These are phyloP conservation scores for Andrena cerasifolii DNA, from an alignment of 1,140 invertebrate genomes.

Conservation along the genomic window DNA sequence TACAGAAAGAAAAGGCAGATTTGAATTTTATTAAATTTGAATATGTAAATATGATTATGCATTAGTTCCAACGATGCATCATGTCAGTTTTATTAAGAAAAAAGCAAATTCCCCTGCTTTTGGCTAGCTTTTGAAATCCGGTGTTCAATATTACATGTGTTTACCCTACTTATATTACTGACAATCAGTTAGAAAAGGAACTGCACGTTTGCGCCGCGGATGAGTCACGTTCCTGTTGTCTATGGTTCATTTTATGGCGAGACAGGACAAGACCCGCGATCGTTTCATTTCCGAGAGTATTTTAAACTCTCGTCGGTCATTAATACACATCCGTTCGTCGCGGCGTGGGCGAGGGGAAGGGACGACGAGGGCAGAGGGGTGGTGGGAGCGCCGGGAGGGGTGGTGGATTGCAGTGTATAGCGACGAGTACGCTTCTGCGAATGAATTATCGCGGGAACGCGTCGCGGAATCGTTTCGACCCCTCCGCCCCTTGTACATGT, in stretches of 20 bases:
- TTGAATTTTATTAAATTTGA: too few relatives aligned
- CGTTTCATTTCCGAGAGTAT: slow-evolving; percentile 62
- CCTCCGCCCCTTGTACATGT: slow-evolving; percentile 26
- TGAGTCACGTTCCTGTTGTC: neutral
- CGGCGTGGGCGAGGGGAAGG: slow-evolving; percentile 2
- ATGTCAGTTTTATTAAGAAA: too few relatives aligned
- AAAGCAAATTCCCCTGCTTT: too few relatives aligned
- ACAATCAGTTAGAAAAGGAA: neutral
- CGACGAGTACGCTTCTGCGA: slow-evolving; percentile 43
- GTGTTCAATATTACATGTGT: too few relatives aligned
- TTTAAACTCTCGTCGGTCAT: slow-evolving; percentile 67
- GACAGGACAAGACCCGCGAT: slow-evolving; percentile 8
- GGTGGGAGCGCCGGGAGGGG: too few relatives aligned
- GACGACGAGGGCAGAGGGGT: too few relatives aligned
- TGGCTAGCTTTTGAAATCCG: too few relatives aligned
- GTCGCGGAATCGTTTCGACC: slow-evolving; percentile 51
- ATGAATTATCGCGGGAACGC: slow-evolving; percentile 56
- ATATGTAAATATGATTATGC: too few relatives aligned
- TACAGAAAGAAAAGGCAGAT: too few relatives aligned
- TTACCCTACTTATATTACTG: too few relatives aligned
- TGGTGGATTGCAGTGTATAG: slow-evolving; percentile 12
- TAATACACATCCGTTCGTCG: slow-evolving; percentile 64
- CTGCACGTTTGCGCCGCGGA: neutral
- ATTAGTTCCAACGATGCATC: too few relatives aligned
- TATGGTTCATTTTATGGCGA: neutral